Conservation (phyloP, 1,140 invertebrate genomes). For the Stenopsyche tienmushanensis region DNA sequence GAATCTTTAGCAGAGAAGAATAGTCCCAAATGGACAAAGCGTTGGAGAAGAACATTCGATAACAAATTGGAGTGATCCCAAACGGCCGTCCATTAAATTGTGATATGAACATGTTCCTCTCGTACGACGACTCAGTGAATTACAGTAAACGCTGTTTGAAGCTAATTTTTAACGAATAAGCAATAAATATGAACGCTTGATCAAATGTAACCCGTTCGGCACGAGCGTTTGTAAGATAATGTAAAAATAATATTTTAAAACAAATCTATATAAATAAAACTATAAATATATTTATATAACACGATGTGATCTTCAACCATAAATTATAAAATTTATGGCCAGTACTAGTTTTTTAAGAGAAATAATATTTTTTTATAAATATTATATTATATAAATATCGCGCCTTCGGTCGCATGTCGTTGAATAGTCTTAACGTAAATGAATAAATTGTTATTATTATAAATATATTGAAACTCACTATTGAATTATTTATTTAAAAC, state of each 20-base stretch:
- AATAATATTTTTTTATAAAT: conserved; percentile 22
- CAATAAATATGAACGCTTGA: conserved; percentile 20
- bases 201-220: background rate
- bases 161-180: conserved; percentile 7
- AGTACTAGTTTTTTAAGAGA: conserved; percentile 23
- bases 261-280: background rate
- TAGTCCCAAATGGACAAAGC: too few relatives aligned
- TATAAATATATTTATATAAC: conserved; percentile 2
- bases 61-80: background rate
- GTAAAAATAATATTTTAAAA: conserved; percentile 6
- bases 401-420: background rate
- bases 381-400: too few relatives aligned
- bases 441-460: background rate
- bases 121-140: background rate
- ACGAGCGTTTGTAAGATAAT: conserved; percentile 10
- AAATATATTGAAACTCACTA: conserved; percentile 12
- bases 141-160: background rate
- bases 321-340: conserved; percentile 27
- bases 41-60: too few relatives aligned
- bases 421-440: background rate
- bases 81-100: conserved; percentile 15
- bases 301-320: conserved; percentile 28
- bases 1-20: too few relatives aligned
- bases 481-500: conserved; percentile 12
- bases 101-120: conserved; percentile 29